A percentile compares a stretch with the other conserved stretches of the same genome.
Evolutionary conservation across 1,140 invertebrate species (phyloP).

Genomic region (Pygmarrhopalites habei): DNA sequence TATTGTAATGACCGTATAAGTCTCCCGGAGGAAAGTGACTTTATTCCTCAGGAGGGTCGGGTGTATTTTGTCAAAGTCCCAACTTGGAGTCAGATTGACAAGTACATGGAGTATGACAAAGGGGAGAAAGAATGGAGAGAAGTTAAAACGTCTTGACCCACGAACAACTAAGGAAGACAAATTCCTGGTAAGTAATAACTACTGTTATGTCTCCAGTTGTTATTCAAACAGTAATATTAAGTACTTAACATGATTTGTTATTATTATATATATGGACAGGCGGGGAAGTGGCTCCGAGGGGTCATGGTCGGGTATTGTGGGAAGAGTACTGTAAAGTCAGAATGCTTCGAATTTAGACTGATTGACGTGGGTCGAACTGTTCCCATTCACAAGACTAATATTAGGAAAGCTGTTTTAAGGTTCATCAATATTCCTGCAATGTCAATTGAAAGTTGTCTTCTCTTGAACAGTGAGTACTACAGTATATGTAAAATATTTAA

Average conservation of each 20-base stretch:
- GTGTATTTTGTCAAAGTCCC: neutral
- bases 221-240: too few relatives aligned
- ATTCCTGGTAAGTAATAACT: too few relatives aligned
- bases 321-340: neutral
- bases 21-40: too few relatives aligned
- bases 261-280: too few relatives aligned
- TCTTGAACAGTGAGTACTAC: neutral
- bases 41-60: neutral
- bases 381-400: neutral
- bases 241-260: too few relatives aligned
- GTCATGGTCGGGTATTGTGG: neutral
- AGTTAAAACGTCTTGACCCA: neutral
- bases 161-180: slow-evolving; percentile 1
- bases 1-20: neutral
- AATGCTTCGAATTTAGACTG: neutral
- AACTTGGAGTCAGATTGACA: neutral
- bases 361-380: neutral
- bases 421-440: neutral
- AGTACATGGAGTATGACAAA: neutral
- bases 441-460: neutral
- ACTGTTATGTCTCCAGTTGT: too few relatives aligned
- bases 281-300: neutral
- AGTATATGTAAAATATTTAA: too few relatives aligned
- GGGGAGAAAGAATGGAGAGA: neutral
- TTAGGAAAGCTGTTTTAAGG: neutral